Evolutionary conservation across 2,888 invertebrate genomes (phyloP), one percentile per base, ranked within the genome.

Genomic region (Dynastes maya): DNA sequence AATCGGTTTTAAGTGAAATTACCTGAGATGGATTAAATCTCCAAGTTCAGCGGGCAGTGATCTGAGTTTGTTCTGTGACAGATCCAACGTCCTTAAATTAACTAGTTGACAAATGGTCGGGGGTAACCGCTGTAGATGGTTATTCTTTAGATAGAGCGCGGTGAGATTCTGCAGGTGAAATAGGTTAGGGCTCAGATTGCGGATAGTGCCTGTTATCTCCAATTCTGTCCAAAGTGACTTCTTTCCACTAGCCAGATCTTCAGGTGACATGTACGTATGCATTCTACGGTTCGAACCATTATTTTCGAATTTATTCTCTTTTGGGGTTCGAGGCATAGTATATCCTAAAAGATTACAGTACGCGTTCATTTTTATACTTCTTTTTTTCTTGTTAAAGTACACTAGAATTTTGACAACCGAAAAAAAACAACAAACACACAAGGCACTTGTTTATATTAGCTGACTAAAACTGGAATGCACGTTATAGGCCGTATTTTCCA

Each of bases 21-120:
- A 96, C 96, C 95, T 95, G 87, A 99, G 93, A 88, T 96, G 94
- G 89, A 97, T 96, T 87, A 99, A 94, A 89, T 99, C 98, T 80
- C 99, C 99, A 75, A 99, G 92, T 91, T 99, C 98, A 76, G 97
- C 94, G 82, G 99, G 99, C 89, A 99, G 91, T 88, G 95, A 95
- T 82, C 98, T 92, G 85, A 99, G 91, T 90, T 98, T 98, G 91
- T 99, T 99, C 89, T 94, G 95, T 83, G 98, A 98, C 85, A 98
- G 91, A 90, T 99, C 99, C 83, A 99, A 91, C 82, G 95, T 94
- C 85, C 95, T 94, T 82, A 99, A 92, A 90, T 96, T 96, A 81
- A 91, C 91, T 84, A 99, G 91, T 86, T 93, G 93, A 84, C 93
- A 94, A 86, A 99, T 97, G 89, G 99, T 98, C 40, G 96, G 91